These are phyloP conservation scores for Girardia tigrina DNA, from an alignment of 2,888 invertebrate genomes.

Conservation along the genomic window DNA sequence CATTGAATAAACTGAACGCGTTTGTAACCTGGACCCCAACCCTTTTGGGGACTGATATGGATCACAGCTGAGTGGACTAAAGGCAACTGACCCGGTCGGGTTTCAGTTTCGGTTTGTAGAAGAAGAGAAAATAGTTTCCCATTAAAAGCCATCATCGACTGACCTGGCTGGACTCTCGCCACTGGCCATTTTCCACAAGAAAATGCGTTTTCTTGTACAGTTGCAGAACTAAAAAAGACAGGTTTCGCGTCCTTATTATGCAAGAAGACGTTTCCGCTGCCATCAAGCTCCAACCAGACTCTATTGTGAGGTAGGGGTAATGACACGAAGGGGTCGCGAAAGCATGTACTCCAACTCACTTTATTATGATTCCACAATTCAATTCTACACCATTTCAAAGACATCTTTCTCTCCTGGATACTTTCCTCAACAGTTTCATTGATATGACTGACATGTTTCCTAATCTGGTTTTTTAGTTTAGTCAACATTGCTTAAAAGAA, in stretches of 20 bases:
- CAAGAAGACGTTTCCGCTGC: neutral
- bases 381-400: constrained; percentile 1
- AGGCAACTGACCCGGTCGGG: constrained; percentile 9
- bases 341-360: neutral
- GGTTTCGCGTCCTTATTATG: constrained; percentile 12
- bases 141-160: neutral
- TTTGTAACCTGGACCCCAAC: neutral
- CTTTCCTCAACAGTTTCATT: neutral
- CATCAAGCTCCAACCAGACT: neutral
- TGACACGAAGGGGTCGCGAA: neutral
- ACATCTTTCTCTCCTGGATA: neutral
- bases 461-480: neutral
- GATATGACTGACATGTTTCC: neutral
- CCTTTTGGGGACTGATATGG: constrained; percentile 2
- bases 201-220: neutral
- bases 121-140: neutral
- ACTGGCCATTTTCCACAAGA: neutral
- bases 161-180: neutral
- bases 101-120: neutral
- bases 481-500: neutral
- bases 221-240: neutral
- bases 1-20: constrained; percentile 10
- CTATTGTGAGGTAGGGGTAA: neutral
- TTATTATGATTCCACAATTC: constrained; percentile 13
- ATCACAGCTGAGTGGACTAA: neutral